Evolutionary conservation across 1,140 invertebrate species (phyloP), one percentile per base, ranked within the genome.

Genomic region (Teleogryllus occipitalis): DNA sequence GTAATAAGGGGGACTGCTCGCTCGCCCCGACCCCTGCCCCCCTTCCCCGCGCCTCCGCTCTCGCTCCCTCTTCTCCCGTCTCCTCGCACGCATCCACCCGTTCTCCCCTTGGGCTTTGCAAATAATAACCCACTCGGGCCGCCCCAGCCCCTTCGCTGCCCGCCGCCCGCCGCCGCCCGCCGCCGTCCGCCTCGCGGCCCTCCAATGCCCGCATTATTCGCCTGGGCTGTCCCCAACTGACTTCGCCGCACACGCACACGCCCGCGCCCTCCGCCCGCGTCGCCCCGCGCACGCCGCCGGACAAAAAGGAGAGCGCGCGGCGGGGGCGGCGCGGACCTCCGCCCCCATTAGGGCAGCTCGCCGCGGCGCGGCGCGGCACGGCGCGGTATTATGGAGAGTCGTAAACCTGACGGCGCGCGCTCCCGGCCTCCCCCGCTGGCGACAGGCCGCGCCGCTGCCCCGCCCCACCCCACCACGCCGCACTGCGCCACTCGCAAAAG

Each of bases 211-310:
- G n/a, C 47, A 77, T 77, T 77, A 77, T 46, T 47, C 47, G 76
- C 76, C 76, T 77, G 76, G 48, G 46, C 47, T 77, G 76, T 21
- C 76, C 47, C 47, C 47, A 77, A 77, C 76, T 54, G 76, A 77
- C 76, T 77, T 77, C 76, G 47, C 12, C n/a, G n/a, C 76, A 15
- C 47, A 77, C 47, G 47, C 6, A 47, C 12, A 47, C 14, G 46
- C 15, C 7, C 8, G 8, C 21, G n/a, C 76, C 47, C 6, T 22
- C n/a, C 12, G 48, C 39, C 76, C 21, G 10, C 39, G n/a, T 76
- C 21, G 27, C 15, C 18, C 18, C 75, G 27, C 14, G 75, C 39
- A 27, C 8, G 74, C 27, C 18, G 54, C 54, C 18, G 54, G 54
- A 65, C 54, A 65, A 65, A 65, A 65, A 65, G 54, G 54, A 18